Evolutionary conservation across 2,113 vertebrate genomes (phyloP), one percentile per base, ranked within the genome.

Genomic region (Oryzias melastigma): DNA sequence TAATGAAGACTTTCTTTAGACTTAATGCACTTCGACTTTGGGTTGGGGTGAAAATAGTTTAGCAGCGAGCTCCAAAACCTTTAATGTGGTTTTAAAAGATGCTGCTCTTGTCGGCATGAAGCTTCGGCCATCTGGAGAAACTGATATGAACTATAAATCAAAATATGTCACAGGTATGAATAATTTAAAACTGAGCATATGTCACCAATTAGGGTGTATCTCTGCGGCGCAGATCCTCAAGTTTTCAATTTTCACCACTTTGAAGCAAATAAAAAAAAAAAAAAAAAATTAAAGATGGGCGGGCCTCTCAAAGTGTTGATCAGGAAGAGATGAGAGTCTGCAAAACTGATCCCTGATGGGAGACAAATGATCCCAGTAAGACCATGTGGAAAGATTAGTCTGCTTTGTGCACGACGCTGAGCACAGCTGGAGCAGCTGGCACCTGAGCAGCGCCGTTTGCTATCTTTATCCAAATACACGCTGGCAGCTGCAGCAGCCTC

Each of bases 331-430:
- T 29, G 1, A 19, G 5, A 16, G 14, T 17, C 14, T 44, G 43
- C 43, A 19, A 47, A 18, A 10, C 3, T 10, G 41, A 56, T 19
- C 46, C 73, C 80, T 48, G 17, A 68, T 73, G 80, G 55, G 68
- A 67, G 74, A 73, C 57, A 60, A 77, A 77, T 50, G 54, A 62
- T 68, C 64, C 60, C 13, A 5, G 20, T 27, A 4, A 68, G 49
- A 19, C 65, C 29, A 46, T 18, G 49, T 42, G 73, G 63, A 8
- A 2, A 56, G 24, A 51, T 58, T 47, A 12, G 35, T 42, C 52
- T 70, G 55, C 58, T 45, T 63, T 56, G 60, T 54, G 29, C 71
- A 47, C 17, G 59, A 76, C 55, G 57, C 51, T 69, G 58, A 66
- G 4, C 54, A 48, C 13, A 59, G 0, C 56, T n/a, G 29, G 48